Evolutionary conservation across 1,140 invertebrate species (phyloP), one percentile per base, ranked within the genome.

Genomic region (Eciton burchellii): DNA sequence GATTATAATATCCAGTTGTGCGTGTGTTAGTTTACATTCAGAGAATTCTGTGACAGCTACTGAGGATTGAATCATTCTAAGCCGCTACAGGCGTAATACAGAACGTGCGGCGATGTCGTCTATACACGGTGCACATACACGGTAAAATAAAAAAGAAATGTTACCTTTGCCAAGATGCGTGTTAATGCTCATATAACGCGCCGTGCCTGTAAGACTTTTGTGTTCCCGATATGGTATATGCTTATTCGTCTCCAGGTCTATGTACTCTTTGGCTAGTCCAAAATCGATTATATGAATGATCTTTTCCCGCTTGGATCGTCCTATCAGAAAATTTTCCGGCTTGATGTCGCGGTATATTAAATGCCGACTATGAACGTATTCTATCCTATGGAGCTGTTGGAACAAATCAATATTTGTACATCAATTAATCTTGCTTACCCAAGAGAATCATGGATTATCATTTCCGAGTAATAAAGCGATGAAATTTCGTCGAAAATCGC

Each of bases 261-360:
- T 99, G 95, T 99, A 99, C 96, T 99, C 99, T 96, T 99, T 99
- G 93, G 99, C 99, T 95, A 99, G 96, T 94, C 99, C 99, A 96
- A 99, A 99, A 96, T 99, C 99, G 95, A 99, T 99, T 95, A 99
- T 99, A 95, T 99, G 98, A 94, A 99, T 99, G 94, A 99, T 97
- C 96, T 99, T 99, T 95, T 99, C 98, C 94, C 98, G 97, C 95
- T 99, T 99, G 94, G 97, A 98, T 95, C 99, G 97, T 93, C 99
- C 99, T 95, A 99, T 99, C 92, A 99, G 97, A 96, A 99, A 99
- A 95, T 99, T 99, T 95, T 99, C 99, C 89, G 99, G 99, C 94
- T 99, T 99, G 62, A 99, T 98, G 95, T 99, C 99, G 92, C 99
- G 96, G 95, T 99, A 99, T 94, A 99, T 99, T 93, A 99, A 96